Evolutionary conservation across 64 coral and sea anemone genomes (phyloP), one percentile per base, ranked within the genome.

Genomic region (Anthopleura sola): DNA sequence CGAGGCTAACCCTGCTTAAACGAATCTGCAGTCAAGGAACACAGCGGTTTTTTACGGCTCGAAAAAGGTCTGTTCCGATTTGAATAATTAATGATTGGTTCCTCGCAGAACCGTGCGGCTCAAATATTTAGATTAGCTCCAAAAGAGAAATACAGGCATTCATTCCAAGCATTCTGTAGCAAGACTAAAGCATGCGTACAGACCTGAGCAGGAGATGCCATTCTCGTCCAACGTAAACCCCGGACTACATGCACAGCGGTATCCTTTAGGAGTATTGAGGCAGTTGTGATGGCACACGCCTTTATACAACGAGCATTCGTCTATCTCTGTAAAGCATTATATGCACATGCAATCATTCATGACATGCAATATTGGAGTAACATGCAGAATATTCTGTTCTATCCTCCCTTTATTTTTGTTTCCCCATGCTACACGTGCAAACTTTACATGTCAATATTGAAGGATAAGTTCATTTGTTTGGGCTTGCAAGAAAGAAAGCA

Each of bases 211-310:
- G 9, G 93, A 95, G 13, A 95, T 87, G 23, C 93, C 93, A 82
- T 95, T 91, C 28, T 89, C 84, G 68, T 95, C 71, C 49, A 95
- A 58, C 49, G 90, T 85, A 66, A 91, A 95, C 37, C 93, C 93
- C 75, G 76, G 56, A 19, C 83, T 88, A 53, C 93, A 95, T 86
- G 93, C 83, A 85, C 93, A 95, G 83, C 93, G 93, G 90, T 95
- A 95, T 83, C 93, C 93, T 37, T 71, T 86, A 1, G 90, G 86
- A 38, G 93, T 95, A 68, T 95, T 92, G 36, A 95, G 51, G 83
- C 93, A 95, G 64, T 88, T 91, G 90, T 95, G 93, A 82, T 95
- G 93, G 53, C 93, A 95, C 36, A 95, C 93, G 9, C 93, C 93
- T 68, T 92, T 95, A 60, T 92, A 95, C 83, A 89, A 82, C 31